Conservation (phyloP, 2,888 invertebrate genomes). For the Polydrusus pterygomalis region DNA sequence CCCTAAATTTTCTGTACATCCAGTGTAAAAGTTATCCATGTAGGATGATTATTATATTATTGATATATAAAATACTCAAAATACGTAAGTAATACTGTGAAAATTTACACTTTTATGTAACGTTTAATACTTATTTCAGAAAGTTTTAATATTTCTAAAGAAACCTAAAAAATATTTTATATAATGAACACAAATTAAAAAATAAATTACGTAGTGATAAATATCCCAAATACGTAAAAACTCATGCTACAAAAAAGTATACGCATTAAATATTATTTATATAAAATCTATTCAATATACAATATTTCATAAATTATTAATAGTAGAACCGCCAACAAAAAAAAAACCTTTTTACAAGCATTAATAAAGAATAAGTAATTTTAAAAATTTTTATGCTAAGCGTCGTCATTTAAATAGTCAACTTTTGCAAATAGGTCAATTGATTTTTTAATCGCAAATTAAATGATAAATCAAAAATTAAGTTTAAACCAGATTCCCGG, state of each 20-base stretch:
- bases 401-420: no score
- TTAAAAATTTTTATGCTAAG: background rate
- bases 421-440: no score
- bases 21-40: slow-evolving; percentile 69
- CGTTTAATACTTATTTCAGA: slow-evolving; percentile 38
- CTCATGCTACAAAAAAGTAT: slow-evolving; percentile 70
- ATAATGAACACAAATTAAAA: slow-evolving; percentile 59
- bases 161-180: slow-evolving; percentile 28
- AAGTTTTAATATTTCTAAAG: slow-evolving; percentile 45
- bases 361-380: background rate
- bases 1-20: slow-evolving; percentile 16
- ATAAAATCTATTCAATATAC: slow-evolving; percentile 64
- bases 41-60: slow-evolving; percentile 64
- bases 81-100: slow-evolving; percentile 63
- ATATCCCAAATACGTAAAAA: slow-evolving; percentile 68
- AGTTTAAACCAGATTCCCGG: no score
- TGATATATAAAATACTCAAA: slow-evolving; percentile 62
- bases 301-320: background rate
- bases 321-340: background rate
- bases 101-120: slow-evolving; percentile 56
- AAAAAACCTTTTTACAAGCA: background rate
- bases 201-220: slow-evolving; percentile 48
- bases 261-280: slow-evolving; percentile 66
- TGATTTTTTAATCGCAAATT: no score
- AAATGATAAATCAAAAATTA: no score